Evolutionary conservation across 37 sponge, comb jelly and placozoan genomes (phyloP), one percentile per base, ranked within the genome.

Genomic region (Chondrilla cf. caribensis): DNA sequence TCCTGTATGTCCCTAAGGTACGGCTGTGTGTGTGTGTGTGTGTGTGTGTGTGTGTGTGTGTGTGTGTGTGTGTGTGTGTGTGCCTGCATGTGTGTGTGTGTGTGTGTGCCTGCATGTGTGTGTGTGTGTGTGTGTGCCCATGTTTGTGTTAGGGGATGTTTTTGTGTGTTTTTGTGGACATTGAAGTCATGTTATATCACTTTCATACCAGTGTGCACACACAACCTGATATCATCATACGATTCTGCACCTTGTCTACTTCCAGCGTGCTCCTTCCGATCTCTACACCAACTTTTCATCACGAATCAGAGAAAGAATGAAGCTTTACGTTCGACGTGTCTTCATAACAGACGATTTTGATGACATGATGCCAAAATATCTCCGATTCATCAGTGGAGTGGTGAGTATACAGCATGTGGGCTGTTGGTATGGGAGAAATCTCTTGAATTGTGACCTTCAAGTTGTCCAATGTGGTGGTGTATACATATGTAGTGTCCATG

Each of bases 301-400:
- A 22, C 87, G 85, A 72, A 22, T 55, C 24, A 72, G 71, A 8
- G 92, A 93, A 44, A 87, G 88, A 81, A 93, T 97, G 83, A 97
- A 97, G 80, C 75, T 98, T 77, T 98, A 98, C 82, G 99, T 98
- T 22, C 65, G 97, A 41, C 86, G 99, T 51, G 97, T 98, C 42
- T 98, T 96, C 90, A 98, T 98, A 86, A 98, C 99, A 6, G 96
- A 95, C 78, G 90, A 96, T 76, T 91, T 98, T 81, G 93, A 98
- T 15, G 97, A 98, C 77, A 85, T 98, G 83, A 86, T 98, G 89
- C 99, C 99, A 32, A 86, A 89, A 60, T 98, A 98, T 80, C 93
- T 98, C 32, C 80, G 80, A 76, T 98, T 96, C 79, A 58, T 98
- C 58, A 81, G 80, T 60, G 99, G 97, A 78, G 91, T 96, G 81